Evolutionary conservation across 2,888 invertebrate species (phyloP), one percentile per base, ranked within the genome.

Genomic region (Leptura quadrifasciata): DNA sequence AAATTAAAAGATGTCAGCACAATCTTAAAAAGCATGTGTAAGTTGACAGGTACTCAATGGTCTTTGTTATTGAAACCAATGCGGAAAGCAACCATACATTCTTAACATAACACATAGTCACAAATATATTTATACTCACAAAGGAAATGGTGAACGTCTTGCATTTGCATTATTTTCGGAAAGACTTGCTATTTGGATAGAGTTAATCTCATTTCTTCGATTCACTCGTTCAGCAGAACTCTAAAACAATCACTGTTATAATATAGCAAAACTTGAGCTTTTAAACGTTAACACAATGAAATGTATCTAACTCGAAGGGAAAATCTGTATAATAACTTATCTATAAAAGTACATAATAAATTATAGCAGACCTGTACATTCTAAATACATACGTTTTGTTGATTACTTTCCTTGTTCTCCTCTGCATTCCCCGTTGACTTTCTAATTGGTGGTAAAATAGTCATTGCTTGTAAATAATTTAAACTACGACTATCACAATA

Each of bases 381-480:
- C 72, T 69, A 57, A 47, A 69, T 80, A 85, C 88, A 85, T 85
- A 89, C 89, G 84, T 86, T 88, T 81, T 86, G 86, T 80, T 85
- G 85, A 79, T 78, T 85, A 74, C 83, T 85, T 77, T 89, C 89
- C 61, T 83, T 87, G 77, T 85, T 87, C 83, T 89, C 88, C 80
- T 89, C 89, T 70, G 85, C 79, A 76, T 83, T 84, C 27, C 75
- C 78, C 20, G 84, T 82, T 21, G 86, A 80, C 76, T 88, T 82
- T 74, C 89, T 84, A 81, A 89, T 89, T 57, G 89, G 82, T 76
- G 89, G 89, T 79, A 89, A 83, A 84, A 89, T 89, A 61, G 89
- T 89, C 89, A 89, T 89, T 76, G 54, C 75, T 71, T n/a, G 8
- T 39, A 27, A 24, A 58, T 58, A 69, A 69, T 39, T 69, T 69